Evolutionary conservation across 2,797 vertebrate species (phyloP), one percentile per base, ranked within the genome.

Genomic region (Telmatherina bonti): DNA sequence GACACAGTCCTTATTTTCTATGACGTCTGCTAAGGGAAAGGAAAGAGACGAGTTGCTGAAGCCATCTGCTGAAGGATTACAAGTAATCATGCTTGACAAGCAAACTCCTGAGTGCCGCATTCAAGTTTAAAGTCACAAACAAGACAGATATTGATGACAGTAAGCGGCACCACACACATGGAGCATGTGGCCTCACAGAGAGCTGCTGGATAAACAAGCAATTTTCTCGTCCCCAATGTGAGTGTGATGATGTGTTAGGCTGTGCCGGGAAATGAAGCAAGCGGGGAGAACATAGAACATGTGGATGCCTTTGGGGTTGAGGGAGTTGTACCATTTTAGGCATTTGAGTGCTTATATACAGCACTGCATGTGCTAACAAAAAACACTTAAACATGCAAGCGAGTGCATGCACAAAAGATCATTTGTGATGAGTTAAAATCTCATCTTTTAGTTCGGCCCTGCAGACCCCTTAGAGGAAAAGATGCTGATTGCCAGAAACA

Each of bases 141-240:
- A 33, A 79, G 83, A 74, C 81, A 83, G 82, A 76, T 83, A 87
- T 72, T 84, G 85, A 91, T 84, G 78, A 84, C 51, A 36, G 64
- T 33, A 49, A 73, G 68, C 57, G 70, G 56, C 65, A 49, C 36
- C 52, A 16, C 72, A 67, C 78, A 41, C 81, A 75, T 76, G 52
- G 33, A 80, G 80, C 75, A 62, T 79, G 70, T 41, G 81, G 72
- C 76, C 67, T 62, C 72, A 68, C 74, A 63, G 65, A 69, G 70
- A 62, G 66, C 58, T 74, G 69, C 63, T 71, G 64, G 62, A 54
- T 78, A 85, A 84, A 90, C 80, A 83, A 87, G 76, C 51, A 7
- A 52, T 51, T 52, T 73, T 83, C 61, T 76, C 66, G 38, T 67
- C 70, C 67, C 70, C 61, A 77, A 62, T 82, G 84, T 80, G 79